Evolutionary conservation across 1,140 invertebrate species (phyloP).

Genomic region (Glossosoma conforme): DNA sequence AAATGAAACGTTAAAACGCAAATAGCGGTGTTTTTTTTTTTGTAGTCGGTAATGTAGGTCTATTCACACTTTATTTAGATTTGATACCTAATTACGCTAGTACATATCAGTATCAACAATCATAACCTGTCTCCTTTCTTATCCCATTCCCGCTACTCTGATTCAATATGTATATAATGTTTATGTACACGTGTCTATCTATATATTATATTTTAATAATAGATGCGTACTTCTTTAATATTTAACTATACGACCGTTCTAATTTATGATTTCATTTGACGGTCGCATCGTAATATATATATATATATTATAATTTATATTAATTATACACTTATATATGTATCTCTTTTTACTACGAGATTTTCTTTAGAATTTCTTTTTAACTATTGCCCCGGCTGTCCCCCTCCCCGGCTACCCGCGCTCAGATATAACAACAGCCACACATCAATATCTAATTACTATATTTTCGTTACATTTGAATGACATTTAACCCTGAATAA

Average conservation of each 20-base stretch:
- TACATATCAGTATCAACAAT: not conserved
- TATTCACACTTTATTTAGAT: constrained; percentile 11
- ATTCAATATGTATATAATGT: constrained; percentile 11
- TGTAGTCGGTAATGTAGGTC: not conserved
- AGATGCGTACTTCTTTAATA: constrained; percentile 8
- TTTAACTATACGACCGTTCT: constrained; percentile 16
- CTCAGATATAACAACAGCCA: not conserved
- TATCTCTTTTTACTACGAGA: constrained; percentile 28
- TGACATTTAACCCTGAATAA: too few species aligned
- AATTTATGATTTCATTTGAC: constrained; percentile 9
- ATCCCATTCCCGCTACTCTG: constrained; percentile 2
- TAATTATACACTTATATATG: constrained; percentile 25
- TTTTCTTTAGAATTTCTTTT: constrained; percentile 29
- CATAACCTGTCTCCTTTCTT: constrained; percentile 4
- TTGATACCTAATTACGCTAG: constrained; percentile 9
- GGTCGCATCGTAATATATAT: not conserved
- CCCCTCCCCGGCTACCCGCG: not conserved
- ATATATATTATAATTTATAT: constrained; percentile 7
- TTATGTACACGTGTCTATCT: constrained; percentile 25
- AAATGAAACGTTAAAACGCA: constrained; percentile 1
- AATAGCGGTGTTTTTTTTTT: not conserved
- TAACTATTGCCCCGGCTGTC: constrained; percentile 22
- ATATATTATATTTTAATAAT: constrained; percentile 15
- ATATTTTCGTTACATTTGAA: too few species aligned
- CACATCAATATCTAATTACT: too few species aligned